Conservation (phyloP, 2,113 vertebrate genomes). For the Entelurus aequoreus region DNA sequence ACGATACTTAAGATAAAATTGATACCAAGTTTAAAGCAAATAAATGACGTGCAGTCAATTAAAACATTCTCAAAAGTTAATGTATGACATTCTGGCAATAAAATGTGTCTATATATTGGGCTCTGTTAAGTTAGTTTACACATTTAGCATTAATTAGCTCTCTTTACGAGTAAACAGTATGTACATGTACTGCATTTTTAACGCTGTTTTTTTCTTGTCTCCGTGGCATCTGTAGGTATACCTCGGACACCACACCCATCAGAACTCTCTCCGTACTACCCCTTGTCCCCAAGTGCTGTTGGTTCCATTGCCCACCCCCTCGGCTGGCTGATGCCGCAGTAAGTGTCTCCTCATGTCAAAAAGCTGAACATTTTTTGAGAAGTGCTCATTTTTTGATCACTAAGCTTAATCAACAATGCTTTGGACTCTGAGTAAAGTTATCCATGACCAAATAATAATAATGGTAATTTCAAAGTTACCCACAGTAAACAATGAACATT, state of each 20-base stretch:
- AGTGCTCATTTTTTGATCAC: neutral
- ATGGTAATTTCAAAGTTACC: slow-evolving; percentile 8
- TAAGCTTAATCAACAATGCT: neutral
- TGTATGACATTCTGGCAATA: too few relatives aligned
- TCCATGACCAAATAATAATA: neutral
- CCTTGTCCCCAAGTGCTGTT: slow-evolving; percentile 84
- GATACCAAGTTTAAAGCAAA: too few relatives aligned
- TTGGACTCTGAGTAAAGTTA: neutral
- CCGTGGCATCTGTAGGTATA: slow-evolving; percentile 71
- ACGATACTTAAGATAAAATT: too few relatives aligned
- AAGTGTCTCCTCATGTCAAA: slow-evolving; percentile 52
- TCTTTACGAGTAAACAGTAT: neutral
- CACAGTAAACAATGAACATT: slow-evolving; percentile 28
- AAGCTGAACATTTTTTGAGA: neutral
- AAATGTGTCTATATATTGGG: too few relatives aligned
- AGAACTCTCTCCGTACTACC: slow-evolving; percentile 89
- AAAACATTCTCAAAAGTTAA: too few relatives aligned
- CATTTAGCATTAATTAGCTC: neutral
- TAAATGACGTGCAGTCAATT: too few relatives aligned
- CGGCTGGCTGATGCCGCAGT: slow-evolving; percentile 92
- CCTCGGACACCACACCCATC: slow-evolving; percentile 85
- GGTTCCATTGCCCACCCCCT: slow-evolving; percentile 88
- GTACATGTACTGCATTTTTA: slow-evolving; percentile 2
- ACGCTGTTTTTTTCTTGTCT: neutral
- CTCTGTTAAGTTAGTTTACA: too few relatives aligned